Conservation (phyloP, 2,113 vertebrate species). For the Melierax canorus region DNA sequence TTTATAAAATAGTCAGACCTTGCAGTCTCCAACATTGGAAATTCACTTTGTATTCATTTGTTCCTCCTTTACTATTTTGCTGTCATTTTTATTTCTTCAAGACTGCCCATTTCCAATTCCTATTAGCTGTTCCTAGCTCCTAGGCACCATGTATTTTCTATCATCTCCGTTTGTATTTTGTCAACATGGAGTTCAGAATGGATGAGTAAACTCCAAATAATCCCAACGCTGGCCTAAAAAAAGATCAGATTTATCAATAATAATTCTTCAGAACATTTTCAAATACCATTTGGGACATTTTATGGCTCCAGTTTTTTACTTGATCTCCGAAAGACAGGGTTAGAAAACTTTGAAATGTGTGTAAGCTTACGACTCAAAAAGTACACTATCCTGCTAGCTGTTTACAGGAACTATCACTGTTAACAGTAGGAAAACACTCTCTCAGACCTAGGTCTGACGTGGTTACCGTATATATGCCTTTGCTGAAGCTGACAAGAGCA, state of each 20-base stretch:
- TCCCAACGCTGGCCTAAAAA: neutral
- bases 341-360: neutral
- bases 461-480: neutral
- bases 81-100: neutral
- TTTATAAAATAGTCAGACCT: neutral
- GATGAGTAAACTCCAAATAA: neutral
- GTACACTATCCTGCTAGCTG: neutral
- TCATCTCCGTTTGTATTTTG: neutral
- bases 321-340: neutral
- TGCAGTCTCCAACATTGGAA: neutral
- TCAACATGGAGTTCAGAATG: neutral
- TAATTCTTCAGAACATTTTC: neutral
- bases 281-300: neutral
- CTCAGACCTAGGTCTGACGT: fast-evolving
- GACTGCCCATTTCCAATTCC: neutral
- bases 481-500: neutral
- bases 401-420: neutral
- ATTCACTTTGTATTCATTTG: neutral
- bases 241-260: neutral
- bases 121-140: neutral
- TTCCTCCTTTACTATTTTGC: neutral
- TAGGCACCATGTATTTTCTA: neutral
- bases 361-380: neutral
- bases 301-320: neutral
- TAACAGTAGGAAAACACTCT: neutral